phyloP scores from a whole-genome alignment of 2,888 invertebrate species.

The Rapana venosa region DNA sequence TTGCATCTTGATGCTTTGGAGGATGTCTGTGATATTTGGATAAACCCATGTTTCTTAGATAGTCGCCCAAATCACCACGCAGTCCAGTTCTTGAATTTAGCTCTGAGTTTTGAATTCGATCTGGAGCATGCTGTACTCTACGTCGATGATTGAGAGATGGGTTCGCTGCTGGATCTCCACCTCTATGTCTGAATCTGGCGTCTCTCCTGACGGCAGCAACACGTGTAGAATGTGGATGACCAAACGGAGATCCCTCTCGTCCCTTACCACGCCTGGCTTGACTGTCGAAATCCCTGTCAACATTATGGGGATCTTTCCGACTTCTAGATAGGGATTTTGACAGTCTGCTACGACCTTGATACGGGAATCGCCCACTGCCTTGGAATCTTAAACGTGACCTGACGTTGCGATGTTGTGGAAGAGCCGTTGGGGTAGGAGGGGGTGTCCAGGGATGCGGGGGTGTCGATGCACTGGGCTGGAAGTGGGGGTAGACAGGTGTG shows the following conservation, averaged over 20 bases:
- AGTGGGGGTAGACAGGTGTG: neutral
- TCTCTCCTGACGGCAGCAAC: no score
- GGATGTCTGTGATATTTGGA: no score
- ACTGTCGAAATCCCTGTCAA: neutral
- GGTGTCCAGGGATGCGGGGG: neutral
- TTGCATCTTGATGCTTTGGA: no score
- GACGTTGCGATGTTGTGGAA: neutral
- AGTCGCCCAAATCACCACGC: no score
- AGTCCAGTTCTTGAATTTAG: no score
- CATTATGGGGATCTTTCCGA: neutral
- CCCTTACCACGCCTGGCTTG: neutral
- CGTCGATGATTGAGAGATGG: no score
- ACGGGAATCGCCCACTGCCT: neutral
- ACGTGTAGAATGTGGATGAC: neutral
- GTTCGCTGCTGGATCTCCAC: no score
- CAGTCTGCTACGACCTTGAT: neutral
- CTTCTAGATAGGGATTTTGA: neutral
- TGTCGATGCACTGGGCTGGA: neutral
- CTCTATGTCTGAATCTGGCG: no score
- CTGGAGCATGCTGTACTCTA: no score
- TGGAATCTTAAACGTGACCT: neutral
- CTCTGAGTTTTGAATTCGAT: no score
- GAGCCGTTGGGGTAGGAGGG: neutral
- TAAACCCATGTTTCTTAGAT: no score
- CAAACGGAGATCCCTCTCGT: neutral